A percentile compares a stretch with the other conserved stretches of the same genome.
These are phyloP conservation scores for Tolmerus cingulatus DNA, from an alignment of 2,888 invertebrate genomes.

Conservation along the genomic window DNA sequence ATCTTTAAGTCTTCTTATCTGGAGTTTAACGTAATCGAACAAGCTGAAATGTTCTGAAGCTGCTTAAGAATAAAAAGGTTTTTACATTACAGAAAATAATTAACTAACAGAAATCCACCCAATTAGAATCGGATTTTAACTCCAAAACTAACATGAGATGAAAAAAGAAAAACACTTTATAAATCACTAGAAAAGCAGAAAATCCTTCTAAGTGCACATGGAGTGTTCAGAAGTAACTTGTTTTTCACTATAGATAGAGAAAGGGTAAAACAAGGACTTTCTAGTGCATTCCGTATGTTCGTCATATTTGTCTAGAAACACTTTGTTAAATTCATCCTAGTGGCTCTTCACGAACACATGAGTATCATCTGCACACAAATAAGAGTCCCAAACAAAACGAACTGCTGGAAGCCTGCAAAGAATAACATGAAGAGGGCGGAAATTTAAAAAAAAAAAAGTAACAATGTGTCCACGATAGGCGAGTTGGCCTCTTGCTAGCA, in stretches of 20 bases:
- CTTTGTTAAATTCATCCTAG: neutral
- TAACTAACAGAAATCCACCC: neutral
- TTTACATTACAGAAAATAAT: neutral
- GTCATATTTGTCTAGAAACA: neutral
- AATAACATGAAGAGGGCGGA: neutral
- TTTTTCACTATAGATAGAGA: neutral
- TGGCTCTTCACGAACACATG: neutral
- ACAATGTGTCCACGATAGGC: neutral
- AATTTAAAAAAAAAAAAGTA: neutral
- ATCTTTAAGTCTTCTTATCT: neutral
- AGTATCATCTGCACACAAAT: neutral
- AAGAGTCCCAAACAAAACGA: neutral
- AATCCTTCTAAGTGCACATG: neutral
- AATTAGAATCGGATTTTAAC: neutral
- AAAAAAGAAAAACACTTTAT: neutral
- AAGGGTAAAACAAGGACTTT: neutral
- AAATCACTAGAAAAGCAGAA: neutral
- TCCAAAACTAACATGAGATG: neutral
- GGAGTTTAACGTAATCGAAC: neutral
- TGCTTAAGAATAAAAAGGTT: neutral
- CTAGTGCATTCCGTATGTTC: neutral
- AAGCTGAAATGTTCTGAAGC: neutral
- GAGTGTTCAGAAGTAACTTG: neutral
- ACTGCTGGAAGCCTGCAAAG: neutral
- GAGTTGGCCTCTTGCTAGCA: neutral